These are phyloP conservation scores for Sturnus vulgaris DNA, from an alignment of 2,113 vertebrate genomes.

Conservation along the genomic window DNA sequence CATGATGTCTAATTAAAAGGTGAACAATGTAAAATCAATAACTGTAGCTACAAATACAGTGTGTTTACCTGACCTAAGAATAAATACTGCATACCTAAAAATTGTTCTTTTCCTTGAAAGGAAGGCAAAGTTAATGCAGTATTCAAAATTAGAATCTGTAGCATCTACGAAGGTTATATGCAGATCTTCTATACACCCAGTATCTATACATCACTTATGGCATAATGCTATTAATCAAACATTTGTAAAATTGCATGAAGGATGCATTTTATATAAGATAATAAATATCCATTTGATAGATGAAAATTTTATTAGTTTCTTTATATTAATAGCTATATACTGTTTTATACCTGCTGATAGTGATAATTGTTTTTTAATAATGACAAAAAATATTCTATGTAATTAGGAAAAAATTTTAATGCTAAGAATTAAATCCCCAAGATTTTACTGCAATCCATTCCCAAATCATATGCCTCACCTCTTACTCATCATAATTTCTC, in stretches of 20 bases:
- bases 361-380: background rate
- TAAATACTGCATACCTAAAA: background rate
- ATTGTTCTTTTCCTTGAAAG: background rate
- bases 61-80: background rate
- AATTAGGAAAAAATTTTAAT: background rate
- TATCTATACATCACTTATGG: background rate
- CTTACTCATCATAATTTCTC: background rate
- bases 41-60: background rate
- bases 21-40: background rate
- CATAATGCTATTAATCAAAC: background rate
- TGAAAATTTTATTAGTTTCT: background rate
- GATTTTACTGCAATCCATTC: background rate
- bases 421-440: background rate
- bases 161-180: rapidly evolving
- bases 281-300: background rate
- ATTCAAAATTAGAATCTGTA: background rate
- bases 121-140: background rate
- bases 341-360: background rate
- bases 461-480: background rate
- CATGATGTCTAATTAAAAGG: background rate
- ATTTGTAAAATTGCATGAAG: background rate
- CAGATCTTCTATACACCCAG: background rate
- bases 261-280: background rate
- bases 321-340: background rate
- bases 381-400: background rate